Evolutionary conservation across 1,140 invertebrate species (phyloP).

Genomic region (Drosophila pseudoananassae): DNA sequence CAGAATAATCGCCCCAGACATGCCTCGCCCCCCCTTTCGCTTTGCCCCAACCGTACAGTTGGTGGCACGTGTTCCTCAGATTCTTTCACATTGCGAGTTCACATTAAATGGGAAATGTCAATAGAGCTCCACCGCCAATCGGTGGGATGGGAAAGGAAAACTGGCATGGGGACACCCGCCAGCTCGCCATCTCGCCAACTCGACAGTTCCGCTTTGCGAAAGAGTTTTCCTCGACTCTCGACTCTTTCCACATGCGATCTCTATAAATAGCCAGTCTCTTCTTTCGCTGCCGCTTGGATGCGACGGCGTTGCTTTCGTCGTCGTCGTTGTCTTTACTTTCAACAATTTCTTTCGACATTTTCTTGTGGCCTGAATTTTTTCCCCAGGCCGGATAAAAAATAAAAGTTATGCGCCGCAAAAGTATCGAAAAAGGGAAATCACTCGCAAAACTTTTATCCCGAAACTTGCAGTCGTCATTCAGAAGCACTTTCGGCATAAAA

Average conservation of each 20-base stretch:
- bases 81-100: slow-evolving; percentile 3
- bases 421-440: slow-evolving; percentile 1
- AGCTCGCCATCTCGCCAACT: slow-evolving; percentile 11
- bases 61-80: slow-evolving; percentile 34
- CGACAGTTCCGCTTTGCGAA: slow-evolving; percentile 49
- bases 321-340: slow-evolving; percentile 38
- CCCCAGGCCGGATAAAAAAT: slow-evolving; percentile 7
- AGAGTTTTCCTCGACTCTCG: slow-evolving; percentile 46
- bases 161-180: slow-evolving; percentile 5
- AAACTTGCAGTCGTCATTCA: slow-evolving; percentile 1
- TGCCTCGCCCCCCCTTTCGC: slow-evolving; percentile 8
- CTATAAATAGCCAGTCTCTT: slow-evolving; percentile 48
- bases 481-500: too few species aligned
- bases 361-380: slow-evolving; percentile 50
- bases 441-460: not conserved
- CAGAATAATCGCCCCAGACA: slow-evolving; percentile 31
- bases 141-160: not conserved
- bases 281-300: slow-evolving; percentile 1
- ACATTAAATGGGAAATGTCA: slow-evolving; percentile 35
- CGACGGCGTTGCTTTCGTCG: slow-evolving; percentile 10
- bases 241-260: slow-evolving; percentile 32
- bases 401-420: slow-evolving; percentile 31
- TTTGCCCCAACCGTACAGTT: slow-evolving; percentile 37
- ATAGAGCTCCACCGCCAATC: slow-evolving; percentile 23
- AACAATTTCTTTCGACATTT: slow-evolving; percentile 53